phyloP scores from a whole-genome alignment of 2,797 vertebrate genomes.

The Melanotaenia maccullochi region DNA sequence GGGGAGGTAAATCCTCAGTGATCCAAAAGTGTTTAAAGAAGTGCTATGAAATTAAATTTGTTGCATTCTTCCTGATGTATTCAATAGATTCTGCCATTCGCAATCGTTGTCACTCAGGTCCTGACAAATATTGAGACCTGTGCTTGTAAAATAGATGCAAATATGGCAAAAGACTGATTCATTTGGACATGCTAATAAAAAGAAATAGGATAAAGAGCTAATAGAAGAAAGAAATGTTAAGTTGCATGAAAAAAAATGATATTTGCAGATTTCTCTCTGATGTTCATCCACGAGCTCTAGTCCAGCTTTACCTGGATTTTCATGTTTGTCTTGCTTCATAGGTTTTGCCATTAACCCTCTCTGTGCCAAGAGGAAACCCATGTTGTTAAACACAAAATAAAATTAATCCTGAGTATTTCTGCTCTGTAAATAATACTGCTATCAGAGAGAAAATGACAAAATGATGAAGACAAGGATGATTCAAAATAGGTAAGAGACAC shows the following conservation, averaged over 20 bases:
- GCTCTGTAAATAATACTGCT: slow-evolving; percentile 53
- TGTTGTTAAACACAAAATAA: slow-evolving; percentile 12
- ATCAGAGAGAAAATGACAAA: slow-evolving; percentile 53
- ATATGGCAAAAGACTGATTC: slow-evolving; percentile 49
- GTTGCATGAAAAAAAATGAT: slow-evolving; percentile 5
- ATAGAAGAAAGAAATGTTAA: slow-evolving; percentile 28
- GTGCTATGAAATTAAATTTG: slow-evolving; percentile 44
- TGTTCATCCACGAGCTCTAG: slow-evolving; percentile 17
- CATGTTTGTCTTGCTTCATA: slow-evolving; percentile 45
- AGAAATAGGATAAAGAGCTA: background rate
- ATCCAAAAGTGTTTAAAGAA: slow-evolving; percentile 46
- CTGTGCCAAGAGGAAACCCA: slow-evolving; percentile 21
- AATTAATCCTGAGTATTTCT: slow-evolving; percentile 21
- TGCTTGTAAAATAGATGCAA: slow-evolving; percentile 75
- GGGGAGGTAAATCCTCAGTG: slow-evolving; percentile 15
- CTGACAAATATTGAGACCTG: slow-evolving; percentile 77
- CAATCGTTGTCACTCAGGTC: slow-evolving; percentile 79
- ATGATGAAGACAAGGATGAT: slow-evolving; percentile 72
- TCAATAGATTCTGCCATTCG: slow-evolving; percentile 98
- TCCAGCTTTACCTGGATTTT: slow-evolving; percentile 11
- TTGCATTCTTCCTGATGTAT: slow-evolving; percentile 67
- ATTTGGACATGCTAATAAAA: slow-evolving; percentile 32
- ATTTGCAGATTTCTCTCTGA: slow-evolving; percentile 27
- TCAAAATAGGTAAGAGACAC: slow-evolving; percentile 83
- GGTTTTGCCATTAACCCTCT: slow-evolving; percentile 44